Conservation (phyloP, 35 echinoderm and acorn worm genomes). For the Amphiura filiformis region DNA sequence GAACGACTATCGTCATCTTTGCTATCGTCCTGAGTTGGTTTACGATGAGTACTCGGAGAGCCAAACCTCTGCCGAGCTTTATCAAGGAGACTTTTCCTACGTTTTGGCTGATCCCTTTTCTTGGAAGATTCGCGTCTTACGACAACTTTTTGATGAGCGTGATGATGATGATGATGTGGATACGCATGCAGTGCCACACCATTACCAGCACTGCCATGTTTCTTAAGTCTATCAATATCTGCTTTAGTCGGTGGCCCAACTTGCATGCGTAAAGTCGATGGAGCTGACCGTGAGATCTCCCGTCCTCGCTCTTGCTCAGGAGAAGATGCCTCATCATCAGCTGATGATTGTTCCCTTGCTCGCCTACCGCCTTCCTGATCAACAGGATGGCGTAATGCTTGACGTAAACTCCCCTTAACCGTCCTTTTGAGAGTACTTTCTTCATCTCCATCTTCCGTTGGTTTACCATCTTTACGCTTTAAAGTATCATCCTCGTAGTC, state of each 20-base stretch:
- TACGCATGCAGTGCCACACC: conserved; percentile 52
- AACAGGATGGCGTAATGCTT: conserved; percentile 55
- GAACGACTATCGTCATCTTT: not conserved
- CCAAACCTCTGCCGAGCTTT: conserved; percentile 72
- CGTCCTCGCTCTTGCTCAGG: conserved; percentile 52
- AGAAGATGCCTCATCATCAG: conserved; percentile 81
- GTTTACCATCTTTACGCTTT: not conserved
- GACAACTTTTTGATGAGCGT: conserved; percentile 16
- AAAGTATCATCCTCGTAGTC: conserved; percentile 15
- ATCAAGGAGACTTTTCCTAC: conserved; percentile 75
- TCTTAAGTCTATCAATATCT: conserved; percentile 39
- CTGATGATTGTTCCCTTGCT: conserved; percentile 47
- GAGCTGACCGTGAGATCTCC: conserved; percentile 66
- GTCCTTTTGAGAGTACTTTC: conserved; percentile 2
- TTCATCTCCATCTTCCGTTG: not conserved
- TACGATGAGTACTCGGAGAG: conserved; percentile 82
- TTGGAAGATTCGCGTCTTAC: conserved; percentile 52
- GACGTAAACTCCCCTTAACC: conserved; percentile 57
- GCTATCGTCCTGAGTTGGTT: conserved; percentile 11
- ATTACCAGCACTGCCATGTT: conserved; percentile 36
- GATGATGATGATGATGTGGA: not conserved
- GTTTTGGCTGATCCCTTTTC: conserved; percentile 52
- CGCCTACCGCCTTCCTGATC: conserved; percentile 19
- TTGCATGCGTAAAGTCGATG: conserved; percentile 76
- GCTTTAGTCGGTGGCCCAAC: conserved; percentile 42